Base-by-base conservation (phyloP, 2,113 vertebrate species). In the Catagonus wagneri region DNA sequence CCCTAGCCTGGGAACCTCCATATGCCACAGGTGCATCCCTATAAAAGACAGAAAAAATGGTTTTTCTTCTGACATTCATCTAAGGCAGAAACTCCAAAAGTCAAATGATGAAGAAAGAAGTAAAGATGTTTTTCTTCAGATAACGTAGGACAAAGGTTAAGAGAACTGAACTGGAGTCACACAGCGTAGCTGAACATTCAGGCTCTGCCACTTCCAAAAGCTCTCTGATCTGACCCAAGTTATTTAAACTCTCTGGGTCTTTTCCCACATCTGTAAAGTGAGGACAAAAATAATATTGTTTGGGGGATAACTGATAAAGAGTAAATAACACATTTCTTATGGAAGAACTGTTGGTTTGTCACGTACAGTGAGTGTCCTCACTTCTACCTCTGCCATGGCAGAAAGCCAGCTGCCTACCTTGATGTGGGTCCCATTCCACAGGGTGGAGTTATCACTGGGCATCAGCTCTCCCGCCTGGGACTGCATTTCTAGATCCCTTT, bases 141-240 rank as follows among this genome's bases (percentile, higher is more conserved):
- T 14, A 11, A 39, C 12, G 58, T 16, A 54, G n/a, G 89, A 23
- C 16, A 23, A 56, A 34, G 13, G 6, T 50, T 56, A 50, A 60
- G 7, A 75, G 63, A 54, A 19, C 36, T 14, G 16, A 23, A 14
- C 2, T 75, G 16, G 56, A 29, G 1, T 83, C 60, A n/a, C 36
- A 14, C 2, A 0, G 0, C 2, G 6, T 13, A 60, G 25, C 54
- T 29, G 16, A 58, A 16, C 54, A 2, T 14, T 39, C 16, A 0
- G 3, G 12, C 65, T 87, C 52, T 36, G 39, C 34, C 39, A 13
- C 58, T 58, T 29, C 39, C 13, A 29, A 63, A 74, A 83, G 17
- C 72, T 60, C 17, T 65, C 63, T 34, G 54, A 61, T 12, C 50
- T 75, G 25, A 72, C 11, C 3, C 56, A 12, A 27, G n/a, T 90